Percentiles rank a stretch among this genome's conserved stretches.
phyloP scores from a whole-genome alignment of 2,797 vertebrate species.

The Cyprinella venusta region DNA sequence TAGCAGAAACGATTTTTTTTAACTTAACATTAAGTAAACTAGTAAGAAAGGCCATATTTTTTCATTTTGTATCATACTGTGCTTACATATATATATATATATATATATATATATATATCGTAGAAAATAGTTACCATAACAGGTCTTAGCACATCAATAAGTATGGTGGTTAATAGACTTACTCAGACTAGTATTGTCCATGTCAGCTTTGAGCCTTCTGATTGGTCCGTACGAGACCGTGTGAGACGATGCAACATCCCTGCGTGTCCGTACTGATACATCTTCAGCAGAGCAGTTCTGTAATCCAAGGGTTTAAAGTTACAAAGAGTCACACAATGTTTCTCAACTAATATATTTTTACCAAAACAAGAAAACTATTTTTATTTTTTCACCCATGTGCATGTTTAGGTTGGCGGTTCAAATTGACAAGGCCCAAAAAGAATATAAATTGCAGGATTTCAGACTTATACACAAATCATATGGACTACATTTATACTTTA shows the following conservation, averaged over 20 bases:
- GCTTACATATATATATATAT: too few relatives aligned
- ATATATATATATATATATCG: too few relatives aligned
- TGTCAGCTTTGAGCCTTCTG: slow-evolving; percentile 66
- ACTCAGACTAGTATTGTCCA: slow-evolving; percentile 66
- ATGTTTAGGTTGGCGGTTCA: background rate
- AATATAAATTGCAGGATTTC: background rate
- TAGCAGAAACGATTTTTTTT: too few relatives aligned
- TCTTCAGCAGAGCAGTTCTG: slow-evolving; percentile 79
- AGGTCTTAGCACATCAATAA: background rate
- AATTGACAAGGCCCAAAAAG: background rate
- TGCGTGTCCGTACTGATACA: slow-evolving; percentile 69
- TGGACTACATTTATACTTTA: background rate
- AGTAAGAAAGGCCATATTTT: too few relatives aligned
- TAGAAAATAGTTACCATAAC: too few relatives aligned
- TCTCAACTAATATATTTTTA: background rate
- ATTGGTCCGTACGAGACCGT: slow-evolving; percentile 78
- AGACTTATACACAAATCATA: background rate
- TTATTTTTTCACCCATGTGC: background rate
- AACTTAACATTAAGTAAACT: too few relatives aligned
- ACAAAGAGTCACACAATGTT: background rate
- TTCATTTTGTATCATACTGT: too few relatives aligned
- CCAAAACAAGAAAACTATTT: background rate
- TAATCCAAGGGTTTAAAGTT: background rate
- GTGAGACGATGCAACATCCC: slow-evolving; percentile 72
- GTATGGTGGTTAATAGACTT: slow-evolving; percentile 54